Evolutionary conservation across 1,140 invertebrate genomes (phyloP).

Genomic region (Forficula auricularia): DNA sequence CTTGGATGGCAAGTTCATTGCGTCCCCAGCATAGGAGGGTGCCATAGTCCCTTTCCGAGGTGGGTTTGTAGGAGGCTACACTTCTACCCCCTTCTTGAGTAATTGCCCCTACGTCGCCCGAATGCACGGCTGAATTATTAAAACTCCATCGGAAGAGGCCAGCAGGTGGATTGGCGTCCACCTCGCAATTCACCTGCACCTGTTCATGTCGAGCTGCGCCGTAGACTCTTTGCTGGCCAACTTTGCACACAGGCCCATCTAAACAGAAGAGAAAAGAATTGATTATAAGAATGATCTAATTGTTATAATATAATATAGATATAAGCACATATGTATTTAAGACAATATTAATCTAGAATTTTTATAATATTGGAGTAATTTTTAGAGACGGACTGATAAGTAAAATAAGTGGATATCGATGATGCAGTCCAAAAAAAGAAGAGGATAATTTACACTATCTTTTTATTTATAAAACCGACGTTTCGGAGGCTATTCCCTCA

Average conservation of each 20-base stretch:
- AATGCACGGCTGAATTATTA: constrained; percentile 35
- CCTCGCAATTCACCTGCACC: constrained; percentile 34
- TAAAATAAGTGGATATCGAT: too few species aligned
- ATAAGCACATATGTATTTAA: too few species aligned
- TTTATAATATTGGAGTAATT: too few species aligned
- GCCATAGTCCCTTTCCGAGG: constrained; percentile 34
- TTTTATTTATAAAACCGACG: too few species aligned
- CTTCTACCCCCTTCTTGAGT: constrained; percentile 21
- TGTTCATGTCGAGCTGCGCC: constrained; percentile 38
- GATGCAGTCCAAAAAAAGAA: too few species aligned
- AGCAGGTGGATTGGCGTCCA: constrained; percentile 35
- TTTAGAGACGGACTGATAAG: too few species aligned
- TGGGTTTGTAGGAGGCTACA: constrained; percentile 30
- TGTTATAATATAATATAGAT: too few species aligned
- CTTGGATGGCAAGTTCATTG: constrained; percentile 33
- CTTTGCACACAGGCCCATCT: constrained; percentile 32
- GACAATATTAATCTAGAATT: too few species aligned
- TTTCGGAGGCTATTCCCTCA: too few species aligned
- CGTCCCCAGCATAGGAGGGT: constrained; percentile 35
- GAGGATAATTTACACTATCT: too few species aligned
- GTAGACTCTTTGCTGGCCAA: constrained; percentile 30
- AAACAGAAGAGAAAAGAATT: constrained; percentile 11
- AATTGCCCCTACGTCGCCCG: constrained; percentile 16
- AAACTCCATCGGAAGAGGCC: constrained; percentile 38
- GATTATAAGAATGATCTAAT: too few species aligned